Evolutionary conservation across 2,113 vertebrate species (phyloP).

Genomic region (Albula glossodonta): DNA sequence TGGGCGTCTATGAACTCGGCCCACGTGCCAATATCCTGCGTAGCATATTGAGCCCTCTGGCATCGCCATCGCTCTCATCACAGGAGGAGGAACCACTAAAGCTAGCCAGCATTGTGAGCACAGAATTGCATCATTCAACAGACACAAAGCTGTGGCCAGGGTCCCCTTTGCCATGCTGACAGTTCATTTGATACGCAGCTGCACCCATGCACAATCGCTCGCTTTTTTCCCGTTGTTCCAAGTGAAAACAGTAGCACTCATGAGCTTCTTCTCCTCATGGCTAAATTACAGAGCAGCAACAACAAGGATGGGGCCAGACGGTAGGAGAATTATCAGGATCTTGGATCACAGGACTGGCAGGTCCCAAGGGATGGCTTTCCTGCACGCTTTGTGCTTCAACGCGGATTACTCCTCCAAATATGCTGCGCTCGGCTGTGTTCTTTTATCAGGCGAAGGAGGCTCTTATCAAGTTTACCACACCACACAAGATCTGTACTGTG

Average conservation of each 20-base stretch:
- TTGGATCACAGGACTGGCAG: neutral
- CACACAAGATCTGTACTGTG: neutral
- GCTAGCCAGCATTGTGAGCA: neutral
- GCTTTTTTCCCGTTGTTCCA: neutral
- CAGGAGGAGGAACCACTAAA: neutral
- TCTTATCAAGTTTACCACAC: neutral
- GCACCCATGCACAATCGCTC: conserved; percentile 21
- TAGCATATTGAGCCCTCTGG: neutral
- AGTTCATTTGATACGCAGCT: conserved; percentile 15
- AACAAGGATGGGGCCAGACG: neutral
- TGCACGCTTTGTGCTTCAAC: neutral
- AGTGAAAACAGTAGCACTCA: neutral
- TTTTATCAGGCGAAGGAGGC: neutral
- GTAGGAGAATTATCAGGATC: neutral
- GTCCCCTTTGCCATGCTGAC: neutral
- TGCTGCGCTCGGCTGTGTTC: neutral
- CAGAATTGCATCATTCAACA: conserved; percentile 6
- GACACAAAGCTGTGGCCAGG: neutral
- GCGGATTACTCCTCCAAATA: neutral
- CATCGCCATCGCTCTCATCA: neutral
- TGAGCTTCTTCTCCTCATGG: neutral
- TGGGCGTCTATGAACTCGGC: neutral
- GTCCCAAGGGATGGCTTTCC: neutral
- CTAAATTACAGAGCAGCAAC: too few relatives aligned
- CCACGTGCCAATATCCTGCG: neutral